phyloP scores from a whole-genome alignment of 2,797 vertebrate species.

The Acipenser oxyrinchus region DNA sequence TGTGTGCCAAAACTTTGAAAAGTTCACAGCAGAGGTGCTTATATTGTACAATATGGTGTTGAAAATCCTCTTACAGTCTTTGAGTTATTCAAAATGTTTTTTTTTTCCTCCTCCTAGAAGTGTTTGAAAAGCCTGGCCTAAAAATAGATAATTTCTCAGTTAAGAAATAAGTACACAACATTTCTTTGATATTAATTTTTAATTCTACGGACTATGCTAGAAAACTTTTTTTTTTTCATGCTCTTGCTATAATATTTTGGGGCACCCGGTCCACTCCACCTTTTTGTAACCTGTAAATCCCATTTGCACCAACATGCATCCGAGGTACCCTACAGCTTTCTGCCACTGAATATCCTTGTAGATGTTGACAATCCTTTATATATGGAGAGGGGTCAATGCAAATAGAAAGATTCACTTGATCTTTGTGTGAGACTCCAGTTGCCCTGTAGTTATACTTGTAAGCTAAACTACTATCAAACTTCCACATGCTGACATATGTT shows the following conservation, averaged over 20 bases:
- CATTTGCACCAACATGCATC: too few species aligned
- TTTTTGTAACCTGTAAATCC: too few species aligned
- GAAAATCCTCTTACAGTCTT: background rate
- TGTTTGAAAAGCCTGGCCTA: too few species aligned
- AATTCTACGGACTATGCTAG: background rate
- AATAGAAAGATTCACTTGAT: background rate
- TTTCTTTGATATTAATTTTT: too few species aligned
- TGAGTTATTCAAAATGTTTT: too few species aligned
- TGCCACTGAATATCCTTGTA: too few species aligned
- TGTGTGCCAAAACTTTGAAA: constrained; percentile 63
- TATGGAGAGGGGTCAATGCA: background rate
- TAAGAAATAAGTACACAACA: too few species aligned
- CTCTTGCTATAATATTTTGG: too few species aligned
- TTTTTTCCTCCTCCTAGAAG: too few species aligned
- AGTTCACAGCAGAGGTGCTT: constrained; percentile 54
- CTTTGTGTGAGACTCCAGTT: background rate
- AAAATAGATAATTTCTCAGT: too few species aligned
- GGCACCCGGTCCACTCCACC: too few species aligned
- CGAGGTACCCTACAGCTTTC: too few species aligned
- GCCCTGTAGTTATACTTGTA: background rate
- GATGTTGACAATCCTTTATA: background rate
- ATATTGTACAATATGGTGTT: constrained; percentile 18
- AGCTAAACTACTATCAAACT: background rate
- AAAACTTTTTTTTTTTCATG: background rate
- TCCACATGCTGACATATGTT: background rate